Conservation (phyloP, 2,113 vertebrate species). For the Alethe diademata region DNA sequence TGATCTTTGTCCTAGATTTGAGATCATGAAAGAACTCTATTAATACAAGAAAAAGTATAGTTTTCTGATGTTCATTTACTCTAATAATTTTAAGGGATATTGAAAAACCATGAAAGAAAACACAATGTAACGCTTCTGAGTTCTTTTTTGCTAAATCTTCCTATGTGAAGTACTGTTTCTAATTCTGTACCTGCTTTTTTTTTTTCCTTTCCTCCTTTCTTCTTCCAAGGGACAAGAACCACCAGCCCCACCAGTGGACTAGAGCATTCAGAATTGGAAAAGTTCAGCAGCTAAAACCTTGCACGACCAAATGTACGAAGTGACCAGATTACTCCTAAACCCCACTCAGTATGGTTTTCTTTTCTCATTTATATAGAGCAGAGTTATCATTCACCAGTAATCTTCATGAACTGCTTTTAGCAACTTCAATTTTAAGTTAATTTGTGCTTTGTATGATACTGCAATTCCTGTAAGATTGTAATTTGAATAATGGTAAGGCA, state of each 20-base stretch:
- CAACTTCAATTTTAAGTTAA: slow-evolving; percentile 59
- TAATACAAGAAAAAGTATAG: not conserved
- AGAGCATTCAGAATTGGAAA: slow-evolving; percentile 54
- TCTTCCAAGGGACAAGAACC: slow-evolving; percentile 82
- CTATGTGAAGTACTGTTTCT: not conserved
- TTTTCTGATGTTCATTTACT: not conserved
- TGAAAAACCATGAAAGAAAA: not conserved
- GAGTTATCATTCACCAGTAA: slow-evolving; percentile 52
- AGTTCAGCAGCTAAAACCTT: slow-evolving; percentile 64
- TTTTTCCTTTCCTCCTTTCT: not conserved
- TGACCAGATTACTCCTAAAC: slow-evolving; percentile 73
- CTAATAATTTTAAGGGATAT: not conserved
- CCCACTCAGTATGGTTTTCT: slow-evolving; percentile 39
- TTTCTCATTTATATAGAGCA: slow-evolving; percentile 60
- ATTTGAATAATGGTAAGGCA: slow-evolving; percentile 62
- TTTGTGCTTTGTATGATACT: slow-evolving; percentile 65
- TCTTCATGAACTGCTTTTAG: slow-evolving; percentile 67
- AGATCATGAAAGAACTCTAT: not conserved
- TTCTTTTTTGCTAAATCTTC: not conserved
- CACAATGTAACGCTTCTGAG: not conserved
- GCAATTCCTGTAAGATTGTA: slow-evolving; percentile 45
- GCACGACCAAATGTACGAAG: slow-evolving; percentile 77
- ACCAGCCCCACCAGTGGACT: slow-evolving; percentile 92
- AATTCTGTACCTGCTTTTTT: not conserved
- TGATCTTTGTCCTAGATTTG: not conserved